Evolutionary conservation across 30 jellyfish, hydroid and myxozoan genomes (phyloP), one percentile per base, ranked within the genome.

Genomic region (Rhopilema esculentum): DNA sequence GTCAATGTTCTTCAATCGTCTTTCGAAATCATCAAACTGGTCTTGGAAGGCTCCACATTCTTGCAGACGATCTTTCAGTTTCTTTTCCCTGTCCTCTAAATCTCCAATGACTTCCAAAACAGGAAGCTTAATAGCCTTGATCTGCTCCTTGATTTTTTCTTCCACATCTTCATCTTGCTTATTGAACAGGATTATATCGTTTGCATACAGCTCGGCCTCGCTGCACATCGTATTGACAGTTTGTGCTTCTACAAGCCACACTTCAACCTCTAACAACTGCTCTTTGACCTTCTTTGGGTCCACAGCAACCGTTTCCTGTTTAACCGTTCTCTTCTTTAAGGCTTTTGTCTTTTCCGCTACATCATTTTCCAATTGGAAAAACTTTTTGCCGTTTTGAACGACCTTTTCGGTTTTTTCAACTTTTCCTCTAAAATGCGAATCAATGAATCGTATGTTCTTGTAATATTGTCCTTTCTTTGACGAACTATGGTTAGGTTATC

Each of bases 11-110:
- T 87, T 88, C 82, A 95, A 51, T 28, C 99, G 88, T 64, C 99
- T 93, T 21, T 76, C 77, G 77, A 95, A 74, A 63, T 95, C 99
- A 68, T 95, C 99, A 83, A 86, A 72, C 74, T 95, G 99, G 66
- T 95, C 99, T 84, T 95, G 99, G 91, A 95, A 76, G 1, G 99
- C 99, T 0, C 99, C 99, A 71, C 97, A 89, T 52, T 95, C 99
- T 79, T 91, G 97, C 73, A 95, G 72, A 49, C 83, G 69, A 7
- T 95, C 99, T 71, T 91, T 90, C 75, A 95, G 87, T 24, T 73
- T 81, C 77, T 85, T 85, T 72, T 95, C 99, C 27, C 99, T 77
- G 49, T 86, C 94, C 53, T 95, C 87, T 84, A 95, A 79, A 18
- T 63, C 53, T 62, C 51, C 29, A 32, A 69, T 23, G 57, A 87